phyloP scores from a whole-genome alignment of 2,888 invertebrate species.

The Drosophila mimetica region DNA sequence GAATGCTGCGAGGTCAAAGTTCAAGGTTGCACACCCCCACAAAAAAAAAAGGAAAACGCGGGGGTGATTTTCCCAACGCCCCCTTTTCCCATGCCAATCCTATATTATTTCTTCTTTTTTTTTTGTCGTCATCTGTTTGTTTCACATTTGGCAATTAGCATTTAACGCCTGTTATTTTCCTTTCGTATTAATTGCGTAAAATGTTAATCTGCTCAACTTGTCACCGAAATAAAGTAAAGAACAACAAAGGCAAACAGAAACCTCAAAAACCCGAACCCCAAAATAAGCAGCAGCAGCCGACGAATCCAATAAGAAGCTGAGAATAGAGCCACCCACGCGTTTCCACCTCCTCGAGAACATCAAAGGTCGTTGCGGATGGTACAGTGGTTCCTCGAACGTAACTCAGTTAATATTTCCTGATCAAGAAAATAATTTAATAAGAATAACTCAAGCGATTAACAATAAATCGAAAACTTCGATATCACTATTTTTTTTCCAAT shows the following conservation, averaged over 20 bases:
- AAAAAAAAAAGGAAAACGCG: too few species aligned
- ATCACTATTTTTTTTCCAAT: too few species aligned
- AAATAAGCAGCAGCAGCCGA: slow-evolving; percentile 9
- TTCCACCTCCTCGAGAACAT: neutral
- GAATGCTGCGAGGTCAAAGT: slow-evolving; percentile 73
- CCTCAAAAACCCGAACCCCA: slow-evolving; percentile 11
- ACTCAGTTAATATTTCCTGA: too few species aligned
- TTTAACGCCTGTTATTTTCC: slow-evolving; percentile 32
- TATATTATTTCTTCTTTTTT: neutral
- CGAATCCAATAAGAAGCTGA: slow-evolving; percentile 30
- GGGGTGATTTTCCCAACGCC: neutral
- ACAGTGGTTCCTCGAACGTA: neutral
- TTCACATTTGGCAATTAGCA: slow-evolving; percentile 49
- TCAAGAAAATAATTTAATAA: too few species aligned
- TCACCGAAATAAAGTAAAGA: slow-evolving; percentile 18
- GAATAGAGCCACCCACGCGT: slow-evolving; percentile 5
- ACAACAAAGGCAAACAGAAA: slow-evolving; percentile 20
- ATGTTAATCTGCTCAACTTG: slow-evolving; percentile 56
- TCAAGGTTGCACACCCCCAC: slow-evolving; percentile 65
- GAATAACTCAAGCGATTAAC: too few species aligned
- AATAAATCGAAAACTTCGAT: too few species aligned
- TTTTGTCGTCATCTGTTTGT: slow-evolving; percentile 18
- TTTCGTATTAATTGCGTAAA: slow-evolving; percentile 50
- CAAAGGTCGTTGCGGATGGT: slow-evolving; percentile 10
- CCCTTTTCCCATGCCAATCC: neutral